phyloP scores from a whole-genome alignment of 2,797 vertebrate genomes.

The Mormyrus hasselquistii region DNA sequence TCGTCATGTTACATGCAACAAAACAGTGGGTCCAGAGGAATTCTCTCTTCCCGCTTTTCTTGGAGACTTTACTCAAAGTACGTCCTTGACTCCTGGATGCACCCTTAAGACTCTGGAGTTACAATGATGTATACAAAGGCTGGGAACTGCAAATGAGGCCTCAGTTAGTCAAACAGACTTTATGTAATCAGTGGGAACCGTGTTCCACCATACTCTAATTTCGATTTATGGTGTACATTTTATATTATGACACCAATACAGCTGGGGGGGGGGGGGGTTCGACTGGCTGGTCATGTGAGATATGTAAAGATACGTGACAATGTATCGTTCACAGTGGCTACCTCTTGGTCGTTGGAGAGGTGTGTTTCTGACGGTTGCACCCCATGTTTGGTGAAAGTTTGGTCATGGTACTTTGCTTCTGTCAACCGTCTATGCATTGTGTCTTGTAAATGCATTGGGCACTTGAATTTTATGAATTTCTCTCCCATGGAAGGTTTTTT shows the following conservation, averaged over 20 bases:
- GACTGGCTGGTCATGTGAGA: not conserved
- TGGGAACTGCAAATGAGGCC: not conserved
- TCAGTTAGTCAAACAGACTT: not conserved
- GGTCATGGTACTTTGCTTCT: not conserved
- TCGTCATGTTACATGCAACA: constrained; percentile 25
- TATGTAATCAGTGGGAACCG: not conserved
- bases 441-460: not conserved
- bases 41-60: not conserved
- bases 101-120: not conserved
- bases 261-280: not conserved
- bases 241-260: not conserved
- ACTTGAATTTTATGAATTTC: not conserved
- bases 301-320: not conserved
- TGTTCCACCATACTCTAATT: not conserved
- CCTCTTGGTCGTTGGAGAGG: not conserved
- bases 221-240: not conserved
- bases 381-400: not conserved
- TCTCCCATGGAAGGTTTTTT: not conserved
- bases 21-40: not conserved
- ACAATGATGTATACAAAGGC: not conserved
- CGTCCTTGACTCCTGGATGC: constrained; percentile 13
- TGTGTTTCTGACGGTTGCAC: not conserved
- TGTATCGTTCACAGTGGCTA: not conserved
- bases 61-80: not conserved
- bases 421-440: not conserved